A percentile compares a stretch with the other conserved stretches of the same genome.
These are phyloP conservation scores for Neoseiulus cucumeris DNA, from an alignment of 1,140 invertebrate genomes.

Conservation along the genomic window DNA sequence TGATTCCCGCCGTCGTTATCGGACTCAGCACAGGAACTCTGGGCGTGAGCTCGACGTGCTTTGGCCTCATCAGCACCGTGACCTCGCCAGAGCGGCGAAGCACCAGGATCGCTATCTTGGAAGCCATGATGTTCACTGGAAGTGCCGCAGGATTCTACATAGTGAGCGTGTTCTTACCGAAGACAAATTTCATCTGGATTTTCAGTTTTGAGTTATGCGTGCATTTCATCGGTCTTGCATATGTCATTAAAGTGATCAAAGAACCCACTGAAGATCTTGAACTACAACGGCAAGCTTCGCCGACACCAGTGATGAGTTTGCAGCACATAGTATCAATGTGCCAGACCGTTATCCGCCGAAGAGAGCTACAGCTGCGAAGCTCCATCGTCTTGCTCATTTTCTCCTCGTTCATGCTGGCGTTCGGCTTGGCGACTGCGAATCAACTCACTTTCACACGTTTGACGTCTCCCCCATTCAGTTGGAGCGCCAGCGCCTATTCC, in stretches of 20 bases:
- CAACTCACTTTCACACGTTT: conserved; percentile 23
- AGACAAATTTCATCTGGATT: conserved; percentile 23
- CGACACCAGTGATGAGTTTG: conserved; percentile 18
- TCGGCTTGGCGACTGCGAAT: neutral
- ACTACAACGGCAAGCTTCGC: neutral
- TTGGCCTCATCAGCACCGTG: conserved; percentile 68
- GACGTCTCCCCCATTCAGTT: conserved; percentile 24
- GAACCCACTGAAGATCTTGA: neutral
- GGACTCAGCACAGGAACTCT: conserved; percentile 58
- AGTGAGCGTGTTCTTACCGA: conserved; percentile 26
- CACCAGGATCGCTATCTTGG: conserved; percentile 52
- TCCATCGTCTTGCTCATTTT: neutral
- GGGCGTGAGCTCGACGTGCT: conserved; percentile 68
- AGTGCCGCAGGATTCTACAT: conserved; percentile 29
- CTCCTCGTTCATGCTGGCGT: conserved; percentile 1
- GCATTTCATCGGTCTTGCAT: neutral
- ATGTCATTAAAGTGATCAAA: neutral
- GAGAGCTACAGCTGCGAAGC: neutral
- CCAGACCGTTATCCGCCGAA: neutral
- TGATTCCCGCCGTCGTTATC: conserved; percentile 27
- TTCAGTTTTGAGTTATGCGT: conserved; percentile 20
- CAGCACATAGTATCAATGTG: neutral
- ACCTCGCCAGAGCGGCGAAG: conserved; percentile 57
- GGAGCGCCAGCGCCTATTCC: conserved; percentile 27
- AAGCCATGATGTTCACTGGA: conserved; percentile 37